Base-by-base conservation (phyloP, 2,113 vertebrate species). In the Anseranas semipalmata region DNA sequence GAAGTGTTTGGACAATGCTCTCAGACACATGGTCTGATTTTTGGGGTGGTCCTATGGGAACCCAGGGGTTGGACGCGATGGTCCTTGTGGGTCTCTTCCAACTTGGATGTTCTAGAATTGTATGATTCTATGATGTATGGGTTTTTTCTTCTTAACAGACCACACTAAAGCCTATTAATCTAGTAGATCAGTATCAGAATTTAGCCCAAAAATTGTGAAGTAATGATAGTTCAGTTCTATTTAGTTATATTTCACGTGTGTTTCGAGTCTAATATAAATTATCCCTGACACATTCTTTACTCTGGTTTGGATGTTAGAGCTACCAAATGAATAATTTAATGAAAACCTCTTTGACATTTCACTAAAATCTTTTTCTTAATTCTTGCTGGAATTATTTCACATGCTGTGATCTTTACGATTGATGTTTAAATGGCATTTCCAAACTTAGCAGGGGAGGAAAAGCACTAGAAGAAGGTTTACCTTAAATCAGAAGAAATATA, bases 401-500 rank as follows among this genome's bases (percentile, higher is more conserved):
- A 53, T 92, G 32, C 65, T 90, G 28, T 81, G 32, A 30, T 93
- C 60, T 73, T 84, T 68, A 81, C 46, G 16, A 60, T 21, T 86
- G 33, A 87, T 62, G n/a, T 91, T 84, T 70, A 82, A 87, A 52
- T 95, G 19, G 37, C 28, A 48, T 82, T 90, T 92, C 45, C 66
- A 87, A 85, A 87, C 41, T 74, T 55, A 82, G 25, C 4, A 4
- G n/a, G 55, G 79, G 45, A 91, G n/a, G 83, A 60, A 60, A 90
- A 68, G 43, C 37, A 43, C 33, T 89, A 32, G 74, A 89, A 94
- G 35, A 87, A 92, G 37, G 67, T 84, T 93, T 95, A 83, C 24
- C 3, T 94, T 86, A 67, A 89, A 52, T 81, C 58, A 70, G 41
- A 87, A 88, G 85, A 93, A 93, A 80, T 83, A 76, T 59, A 86